These are phyloP conservation scores for Chrysomela aeneicollis DNA, from an alignment of 2,888 invertebrate species.

Conservation along the genomic window DNA sequence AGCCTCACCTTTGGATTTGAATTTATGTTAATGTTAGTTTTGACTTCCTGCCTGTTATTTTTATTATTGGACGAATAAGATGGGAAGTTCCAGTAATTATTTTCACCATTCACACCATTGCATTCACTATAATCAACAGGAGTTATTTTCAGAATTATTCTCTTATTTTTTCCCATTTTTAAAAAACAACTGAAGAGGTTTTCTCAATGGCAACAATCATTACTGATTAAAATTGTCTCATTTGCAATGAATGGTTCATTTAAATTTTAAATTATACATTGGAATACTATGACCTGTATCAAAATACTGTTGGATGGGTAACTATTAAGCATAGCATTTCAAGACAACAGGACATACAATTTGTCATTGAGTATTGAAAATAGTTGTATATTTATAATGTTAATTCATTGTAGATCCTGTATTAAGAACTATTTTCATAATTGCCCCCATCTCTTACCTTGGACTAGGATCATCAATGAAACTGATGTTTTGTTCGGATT, in stretches of 20 bases:
- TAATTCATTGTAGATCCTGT: too few species aligned
- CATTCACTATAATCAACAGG: slow-evolving; percentile 50
- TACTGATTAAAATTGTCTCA: too few species aligned
- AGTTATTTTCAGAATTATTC: too few species aligned
- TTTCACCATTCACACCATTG: slow-evolving; percentile 52
- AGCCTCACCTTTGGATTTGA: slow-evolving; percentile 57
- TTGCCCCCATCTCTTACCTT: slow-evolving; percentile 42
- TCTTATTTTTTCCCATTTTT: too few species aligned
- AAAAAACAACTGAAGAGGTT: too few species aligned
- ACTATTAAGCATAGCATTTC: too few species aligned
- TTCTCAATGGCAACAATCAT: too few species aligned
- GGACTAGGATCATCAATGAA: slow-evolving; percentile 76
- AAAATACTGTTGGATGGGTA: too few species aligned
- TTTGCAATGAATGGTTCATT: background rate
- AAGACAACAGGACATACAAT: too few species aligned
- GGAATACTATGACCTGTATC: background rate
- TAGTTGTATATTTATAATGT: too few species aligned
- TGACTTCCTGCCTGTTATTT: slow-evolving; percentile 45
- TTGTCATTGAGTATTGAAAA: too few species aligned
- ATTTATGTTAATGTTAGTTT: slow-evolving; percentile 59
- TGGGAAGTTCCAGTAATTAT: slow-evolving; percentile 50
- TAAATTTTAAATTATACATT: background rate
- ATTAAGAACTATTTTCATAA: too few species aligned
- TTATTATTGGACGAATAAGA: slow-evolving; percentile 49
- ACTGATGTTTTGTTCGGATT: slow-evolving; percentile 74